Conservation (phyloP, 2,888 invertebrate species). For the Hemicrepidius hirtus region DNA sequence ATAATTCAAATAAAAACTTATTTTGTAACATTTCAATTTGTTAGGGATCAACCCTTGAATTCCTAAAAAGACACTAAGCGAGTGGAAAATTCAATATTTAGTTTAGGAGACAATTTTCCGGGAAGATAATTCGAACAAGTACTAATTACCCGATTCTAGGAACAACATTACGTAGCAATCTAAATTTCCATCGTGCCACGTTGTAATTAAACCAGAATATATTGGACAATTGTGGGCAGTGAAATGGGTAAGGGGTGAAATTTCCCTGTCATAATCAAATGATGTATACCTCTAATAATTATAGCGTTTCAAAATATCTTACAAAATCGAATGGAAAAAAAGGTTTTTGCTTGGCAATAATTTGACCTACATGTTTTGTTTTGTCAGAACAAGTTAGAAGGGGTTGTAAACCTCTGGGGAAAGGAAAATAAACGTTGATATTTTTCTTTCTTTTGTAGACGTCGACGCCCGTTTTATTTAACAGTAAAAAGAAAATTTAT, state of each 20-base stretch:
- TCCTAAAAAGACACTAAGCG: too few species aligned
- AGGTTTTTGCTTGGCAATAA: too few species aligned
- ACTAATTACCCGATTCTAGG: not conserved
- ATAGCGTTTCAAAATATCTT: not conserved
- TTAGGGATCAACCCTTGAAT: too few species aligned
- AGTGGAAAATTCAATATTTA: too few species aligned
- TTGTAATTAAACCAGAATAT: conserved; percentile 1
- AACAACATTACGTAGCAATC: not conserved
- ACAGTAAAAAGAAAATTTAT: too few species aligned
- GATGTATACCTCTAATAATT: not conserved
- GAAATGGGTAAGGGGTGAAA: not conserved
- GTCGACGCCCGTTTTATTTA: not conserved
- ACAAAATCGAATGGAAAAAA: not conserved
- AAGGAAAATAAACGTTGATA: not conserved
- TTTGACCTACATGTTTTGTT: too few species aligned
- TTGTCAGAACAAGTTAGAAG: too few species aligned
- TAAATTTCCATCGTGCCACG: not conserved
- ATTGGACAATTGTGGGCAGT: not conserved
- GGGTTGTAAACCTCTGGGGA: too few species aligned
- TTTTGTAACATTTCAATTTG: too few species aligned
- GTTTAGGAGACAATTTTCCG: too few species aligned
- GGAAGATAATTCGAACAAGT: too few species aligned
- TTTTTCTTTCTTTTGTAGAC: not conserved
- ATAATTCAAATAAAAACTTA: too few species aligned
- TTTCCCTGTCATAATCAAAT: not conserved